phyloP scores from a whole-genome alignment of 2,888 invertebrate genomes.

The Gymnoscelis rufifasciata region DNA sequence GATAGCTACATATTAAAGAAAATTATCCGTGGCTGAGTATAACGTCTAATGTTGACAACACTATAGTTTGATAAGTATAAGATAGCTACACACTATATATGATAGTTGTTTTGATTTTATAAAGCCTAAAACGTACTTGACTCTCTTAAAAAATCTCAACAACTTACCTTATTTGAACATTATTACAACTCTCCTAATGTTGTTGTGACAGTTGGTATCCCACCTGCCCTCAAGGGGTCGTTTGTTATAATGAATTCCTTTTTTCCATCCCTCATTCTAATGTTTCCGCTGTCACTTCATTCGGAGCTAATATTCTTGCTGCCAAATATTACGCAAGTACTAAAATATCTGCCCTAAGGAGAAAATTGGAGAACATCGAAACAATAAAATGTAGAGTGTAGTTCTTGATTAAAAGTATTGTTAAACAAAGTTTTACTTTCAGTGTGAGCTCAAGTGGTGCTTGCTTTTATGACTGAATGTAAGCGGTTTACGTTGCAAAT shows the following conservation, averaged over 20 bases:
- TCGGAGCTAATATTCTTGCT: slow-evolving; percentile 23
- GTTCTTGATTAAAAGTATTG: slow-evolving; percentile 15
- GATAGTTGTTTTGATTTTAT: no score
- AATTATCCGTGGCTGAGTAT: no score
- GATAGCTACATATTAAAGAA: no score
- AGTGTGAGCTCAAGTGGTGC: not conserved
- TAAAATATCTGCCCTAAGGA: no score
- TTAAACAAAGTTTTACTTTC: not conserved
- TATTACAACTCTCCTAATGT: slow-evolving; percentile 13
- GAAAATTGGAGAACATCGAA: no score
- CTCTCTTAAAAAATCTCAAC: not conserved
- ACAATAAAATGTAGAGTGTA: slow-evolving; percentile 6
- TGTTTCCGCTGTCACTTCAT: slow-evolving; percentile 30
- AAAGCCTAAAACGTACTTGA: no score
- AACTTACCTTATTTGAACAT: slow-evolving; percentile 3
- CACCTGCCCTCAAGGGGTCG: slow-evolving; percentile 29
- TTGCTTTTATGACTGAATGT: slow-evolving; percentile 2
- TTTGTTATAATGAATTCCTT: slow-evolving; percentile 30
- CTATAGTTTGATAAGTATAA: no score
- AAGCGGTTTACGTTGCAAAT: slow-evolving; percentile 1
- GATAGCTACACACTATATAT: no score
- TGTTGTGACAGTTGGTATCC: slow-evolving; percentile 27
- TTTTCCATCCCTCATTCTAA: slow-evolving; percentile 27
- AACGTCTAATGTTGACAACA: no score
- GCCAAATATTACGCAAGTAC: slow-evolving; percentile 15